Evolutionary conservation across 2,888 invertebrate species (phyloP).

Genomic region (Prenolepis imparis): DNA sequence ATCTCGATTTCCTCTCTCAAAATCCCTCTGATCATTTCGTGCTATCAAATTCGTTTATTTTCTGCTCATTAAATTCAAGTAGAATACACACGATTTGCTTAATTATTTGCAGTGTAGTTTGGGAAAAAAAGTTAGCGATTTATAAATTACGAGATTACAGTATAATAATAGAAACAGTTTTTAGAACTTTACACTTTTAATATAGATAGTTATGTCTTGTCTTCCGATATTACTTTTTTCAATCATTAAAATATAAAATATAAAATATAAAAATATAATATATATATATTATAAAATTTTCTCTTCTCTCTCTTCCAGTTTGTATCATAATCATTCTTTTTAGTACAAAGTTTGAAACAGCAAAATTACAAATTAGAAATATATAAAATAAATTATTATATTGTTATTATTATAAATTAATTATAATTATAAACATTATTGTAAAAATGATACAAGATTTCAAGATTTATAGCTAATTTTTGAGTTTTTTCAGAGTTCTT

Average conservation of each 20-base stretch:
- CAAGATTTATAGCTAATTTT: neutral
- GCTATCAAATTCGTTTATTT: conserved; percentile 5
- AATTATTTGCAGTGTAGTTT: conserved; percentile 1
- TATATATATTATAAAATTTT: no score
- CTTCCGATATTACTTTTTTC: neutral
- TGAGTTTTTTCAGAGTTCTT: neutral
- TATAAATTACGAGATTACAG: neutral
- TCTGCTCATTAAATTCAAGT: neutral
- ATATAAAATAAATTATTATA: neutral
- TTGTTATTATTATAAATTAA: neutral
- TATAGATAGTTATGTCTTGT: neutral
- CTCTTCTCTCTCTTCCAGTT: neutral
- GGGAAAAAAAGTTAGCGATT: neutral
- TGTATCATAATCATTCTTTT: neutral
- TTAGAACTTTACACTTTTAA: neutral
- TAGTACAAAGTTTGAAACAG: neutral
- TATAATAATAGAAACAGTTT: neutral
- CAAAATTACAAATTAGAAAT: neutral
- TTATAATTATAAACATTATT: conserved; percentile 3
- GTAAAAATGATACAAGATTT: neutral
- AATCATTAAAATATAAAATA: neutral
- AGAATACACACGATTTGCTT: neutral
- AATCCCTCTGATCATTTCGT: neutral
- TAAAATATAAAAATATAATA: neutral
- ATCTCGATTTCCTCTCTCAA: conserved; percentile 40